Percentiles rank a stretch among this genome's conserved stretches.
Conservation (phyloP, 2,888 invertebrate species). For the Micoletzkya japonica region DNA sequence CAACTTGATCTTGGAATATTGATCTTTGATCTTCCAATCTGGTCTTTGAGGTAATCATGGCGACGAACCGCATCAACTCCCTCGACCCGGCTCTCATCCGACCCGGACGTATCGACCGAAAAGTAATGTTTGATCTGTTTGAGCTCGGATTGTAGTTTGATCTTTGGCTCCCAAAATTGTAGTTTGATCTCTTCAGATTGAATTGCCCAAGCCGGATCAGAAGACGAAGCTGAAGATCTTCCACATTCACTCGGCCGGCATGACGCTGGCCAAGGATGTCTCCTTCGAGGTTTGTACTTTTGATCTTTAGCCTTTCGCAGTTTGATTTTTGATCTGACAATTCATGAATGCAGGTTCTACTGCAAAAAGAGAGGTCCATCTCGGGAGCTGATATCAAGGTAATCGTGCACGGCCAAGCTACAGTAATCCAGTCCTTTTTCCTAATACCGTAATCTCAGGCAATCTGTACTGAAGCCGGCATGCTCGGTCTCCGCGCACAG, state of each 20-base stretch:
- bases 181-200: constrained; percentile 2
- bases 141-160: too few species aligned
- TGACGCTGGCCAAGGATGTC: constrained; percentile 37
- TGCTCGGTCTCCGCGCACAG: constrained; percentile 37
- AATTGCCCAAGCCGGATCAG: constrained; percentile 90
- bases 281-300: constrained; percentile 32
- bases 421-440: background rate
- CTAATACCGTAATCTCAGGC: constrained; percentile 31
- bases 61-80: constrained; percentile 95
- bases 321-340: background rate
- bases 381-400: constrained; percentile 35
- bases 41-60: constrained; percentile 83
- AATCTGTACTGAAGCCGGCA: constrained; percentile 42
- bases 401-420: background rate
- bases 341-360: constrained; percentile 25
- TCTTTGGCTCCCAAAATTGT: constrained; percentile 27
- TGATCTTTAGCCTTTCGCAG: background rate
- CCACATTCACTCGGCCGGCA: constrained; percentile 30
- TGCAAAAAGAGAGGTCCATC: constrained; percentile 34
- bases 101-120: constrained; percentile 96
- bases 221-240: constrained; percentile 83
- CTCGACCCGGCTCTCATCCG: constrained; percentile 96
- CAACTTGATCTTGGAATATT: background rate
- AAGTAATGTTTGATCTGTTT: constrained; percentile 83
- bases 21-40: background rate